Percentiles rank a stretch among this genome's conserved stretches.
phyloP scores from a whole-genome alignment of 1,140 invertebrate genomes.

The Drosophila biarmipes region DNA sequence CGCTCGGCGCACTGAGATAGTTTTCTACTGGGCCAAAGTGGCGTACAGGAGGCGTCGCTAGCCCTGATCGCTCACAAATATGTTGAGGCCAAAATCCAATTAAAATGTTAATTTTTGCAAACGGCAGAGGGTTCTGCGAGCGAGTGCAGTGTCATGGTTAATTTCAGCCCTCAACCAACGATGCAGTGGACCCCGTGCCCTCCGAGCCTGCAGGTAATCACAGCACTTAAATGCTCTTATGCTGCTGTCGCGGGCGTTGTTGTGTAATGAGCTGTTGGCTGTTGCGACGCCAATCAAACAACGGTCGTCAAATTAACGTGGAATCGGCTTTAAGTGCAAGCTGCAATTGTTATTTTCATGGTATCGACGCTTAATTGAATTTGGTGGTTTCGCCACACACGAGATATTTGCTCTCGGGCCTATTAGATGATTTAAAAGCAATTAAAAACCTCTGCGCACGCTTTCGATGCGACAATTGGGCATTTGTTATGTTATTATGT shows the following conservation, averaged over 20 bases:
- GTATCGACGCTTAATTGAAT: slow-evolving; percentile 26
- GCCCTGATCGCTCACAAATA: slow-evolving; percentile 30
- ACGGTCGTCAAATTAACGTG: slow-evolving; percentile 15
- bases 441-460: background rate
- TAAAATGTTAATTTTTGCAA: slow-evolving; percentile 45
- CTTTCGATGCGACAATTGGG: background rate
- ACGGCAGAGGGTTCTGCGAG: background rate
- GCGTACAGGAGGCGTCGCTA: background rate
- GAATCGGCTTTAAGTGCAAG: slow-evolving; percentile 12
- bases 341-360: slow-evolving; percentile 16
- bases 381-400: slow-evolving; percentile 2
- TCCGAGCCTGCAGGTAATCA: slow-evolving; percentile 10
- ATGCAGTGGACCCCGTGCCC: slow-evolving; percentile 2
- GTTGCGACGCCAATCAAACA: slow-evolving; percentile 16
- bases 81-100: slow-evolving; percentile 31
- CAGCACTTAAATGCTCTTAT: slow-evolving; percentile 17
- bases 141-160: background rate
- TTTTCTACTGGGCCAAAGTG: slow-evolving; percentile 14
- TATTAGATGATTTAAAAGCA: background rate
- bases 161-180: slow-evolving; percentile 4
- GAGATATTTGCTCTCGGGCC: background rate
- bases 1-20: slow-evolving; percentile 26
- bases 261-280: slow-evolving; percentile 31
- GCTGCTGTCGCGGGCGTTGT: background rate
- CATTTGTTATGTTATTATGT: background rate